A percentile compares a stretch with the other conserved stretches of the same genome.
Evolutionary conservation across 2,888 invertebrate genomes (phyloP).

Genomic region (Drosophila nr. fundita): DNA sequence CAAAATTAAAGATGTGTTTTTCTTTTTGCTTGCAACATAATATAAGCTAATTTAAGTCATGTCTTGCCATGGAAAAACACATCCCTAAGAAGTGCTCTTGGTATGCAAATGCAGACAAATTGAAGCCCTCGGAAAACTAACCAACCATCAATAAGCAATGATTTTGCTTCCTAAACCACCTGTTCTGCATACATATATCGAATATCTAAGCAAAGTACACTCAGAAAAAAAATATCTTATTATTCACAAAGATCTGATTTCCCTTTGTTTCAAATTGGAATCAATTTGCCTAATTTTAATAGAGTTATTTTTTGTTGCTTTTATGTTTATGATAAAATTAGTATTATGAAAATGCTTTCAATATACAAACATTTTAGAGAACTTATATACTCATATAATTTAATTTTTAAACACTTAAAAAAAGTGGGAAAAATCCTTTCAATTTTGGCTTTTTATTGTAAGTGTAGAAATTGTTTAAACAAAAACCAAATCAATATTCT

Average conservation of each 20-base stretch:
- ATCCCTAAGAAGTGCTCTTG: background rate
- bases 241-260: background rate
- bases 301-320: background rate
- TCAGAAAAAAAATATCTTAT: background rate
- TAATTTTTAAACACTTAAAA: no score
- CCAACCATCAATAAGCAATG: background rate
- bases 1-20: background rate
- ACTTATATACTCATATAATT: background rate
- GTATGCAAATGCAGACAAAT: background rate
- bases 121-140: background rate
- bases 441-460: background rate
- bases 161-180: background rate
- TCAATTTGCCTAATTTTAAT: background rate
- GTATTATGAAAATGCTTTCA: rapidly evolving
- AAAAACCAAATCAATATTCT: background rate
- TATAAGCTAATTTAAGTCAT: background rate
- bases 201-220: background rate
- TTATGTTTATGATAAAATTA: background rate
- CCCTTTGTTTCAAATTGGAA: rapidly evolving
- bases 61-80: background rate
- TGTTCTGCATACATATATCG: background rate
- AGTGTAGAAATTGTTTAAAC: background rate
- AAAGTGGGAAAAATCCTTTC: background rate
- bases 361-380: background rate
- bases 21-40: background rate